Conservation (phyloP, 2,113 vertebrate genomes). For the Nannobrachium achirus region DNA sequence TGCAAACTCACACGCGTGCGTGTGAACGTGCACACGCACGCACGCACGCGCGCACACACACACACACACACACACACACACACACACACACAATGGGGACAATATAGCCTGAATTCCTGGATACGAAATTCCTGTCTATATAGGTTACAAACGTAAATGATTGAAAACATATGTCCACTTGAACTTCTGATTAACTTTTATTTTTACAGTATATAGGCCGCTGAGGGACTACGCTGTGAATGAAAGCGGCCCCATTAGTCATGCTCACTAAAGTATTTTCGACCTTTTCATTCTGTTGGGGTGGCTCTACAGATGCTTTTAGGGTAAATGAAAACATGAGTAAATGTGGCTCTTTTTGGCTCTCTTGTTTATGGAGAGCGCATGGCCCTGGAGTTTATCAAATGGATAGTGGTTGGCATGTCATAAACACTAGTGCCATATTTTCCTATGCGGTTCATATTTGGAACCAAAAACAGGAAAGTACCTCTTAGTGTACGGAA, state of each 20-base stretch:
- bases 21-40: background rate
- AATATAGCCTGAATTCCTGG: background rate
- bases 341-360: slow-evolving; percentile 14
- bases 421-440: slow-evolving; percentile 10
- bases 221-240: too few species aligned
- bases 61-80: background rate
- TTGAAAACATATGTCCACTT: background rate
- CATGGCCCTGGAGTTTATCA: background rate
- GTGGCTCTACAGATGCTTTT: slow-evolving; percentile 7
- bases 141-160: background rate
- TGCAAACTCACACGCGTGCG: too few species aligned
- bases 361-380: slow-evolving; percentile 34
- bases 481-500: background rate
- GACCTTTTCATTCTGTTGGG: background rate
- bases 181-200: too few species aligned
- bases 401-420: slow-evolving; percentile 1
- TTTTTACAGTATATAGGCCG: too few species aligned
- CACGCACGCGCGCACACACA: background rate
- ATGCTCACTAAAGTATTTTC: background rate
- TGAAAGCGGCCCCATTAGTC: too few species aligned
- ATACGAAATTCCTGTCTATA: background rate
- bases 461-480: background rate
- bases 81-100: background rate
- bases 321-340: slow-evolving; percentile 1
- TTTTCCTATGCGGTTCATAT: background rate